A percentile compares a stretch with the other conserved stretches of the same genome.
phyloP scores from a whole-genome alignment of 1,140 invertebrate species.

The Sycophaga agraensis region DNA sequence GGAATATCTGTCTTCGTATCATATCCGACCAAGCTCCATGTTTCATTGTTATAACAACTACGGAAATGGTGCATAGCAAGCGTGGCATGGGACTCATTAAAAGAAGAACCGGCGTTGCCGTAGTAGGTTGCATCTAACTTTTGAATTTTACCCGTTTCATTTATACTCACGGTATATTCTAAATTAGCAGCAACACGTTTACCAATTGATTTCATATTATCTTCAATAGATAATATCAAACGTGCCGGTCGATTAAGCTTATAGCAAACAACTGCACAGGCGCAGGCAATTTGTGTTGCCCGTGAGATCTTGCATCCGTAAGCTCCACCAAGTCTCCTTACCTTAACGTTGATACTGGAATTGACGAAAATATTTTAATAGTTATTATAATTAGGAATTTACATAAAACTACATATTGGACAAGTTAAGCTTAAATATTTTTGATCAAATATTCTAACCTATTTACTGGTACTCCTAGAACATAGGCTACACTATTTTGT shows the following conservation, averaged over 20 bases:
- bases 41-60: slow-evolving; percentile 62
- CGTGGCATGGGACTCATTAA: slow-evolving; percentile 50
- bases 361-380: background rate
- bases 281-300: slow-evolving; percentile 58
- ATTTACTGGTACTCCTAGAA: slow-evolving; percentile 57
- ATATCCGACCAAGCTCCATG: slow-evolving; percentile 61
- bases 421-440: background rate
- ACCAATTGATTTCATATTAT: slow-evolving; percentile 68
- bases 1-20: slow-evolving; percentile 65
- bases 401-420: background rate
- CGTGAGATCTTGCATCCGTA: slow-evolving; percentile 72
- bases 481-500: slow-evolving; percentile 64
- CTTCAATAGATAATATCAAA: slow-evolving; percentile 65
- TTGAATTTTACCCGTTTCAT: slow-evolving; percentile 68
- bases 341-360: slow-evolving; percentile 63
- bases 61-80: slow-evolving; percentile 41
- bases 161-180: slow-evolving; percentile 69
- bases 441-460: slow-evolving; percentile 35
- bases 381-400: background rate
- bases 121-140: slow-evolving; percentile 65
- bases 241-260: slow-evolving; percentile 65
- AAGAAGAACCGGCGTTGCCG: slow-evolving; percentile 64
- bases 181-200: slow-evolving; percentile 63
- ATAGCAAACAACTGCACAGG: slow-evolving; percentile 65
- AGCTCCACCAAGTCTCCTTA: slow-evolving; percentile 70